Evolutionary conservation across 2,888 invertebrate species (phyloP).

Genomic region (Agonopterix arenella): DNA sequence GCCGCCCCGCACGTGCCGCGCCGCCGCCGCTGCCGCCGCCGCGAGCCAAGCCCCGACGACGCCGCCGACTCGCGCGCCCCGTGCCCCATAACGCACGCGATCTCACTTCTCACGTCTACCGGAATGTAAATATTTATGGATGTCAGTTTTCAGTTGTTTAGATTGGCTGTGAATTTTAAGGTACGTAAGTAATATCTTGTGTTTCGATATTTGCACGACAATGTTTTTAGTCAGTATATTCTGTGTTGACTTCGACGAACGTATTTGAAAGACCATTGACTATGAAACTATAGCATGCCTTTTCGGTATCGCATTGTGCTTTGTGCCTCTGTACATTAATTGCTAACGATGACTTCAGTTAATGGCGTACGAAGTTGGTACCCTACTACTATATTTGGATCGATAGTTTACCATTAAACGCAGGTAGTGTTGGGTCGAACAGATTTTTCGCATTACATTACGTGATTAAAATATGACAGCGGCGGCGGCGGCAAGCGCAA

Average conservation of each 20-base stretch:
- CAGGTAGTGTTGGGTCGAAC: slow-evolving; percentile 50
- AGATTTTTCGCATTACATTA: slow-evolving; percentile 63
- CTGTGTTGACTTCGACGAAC: slow-evolving; percentile 25
- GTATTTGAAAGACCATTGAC: slow-evolving; percentile 28
- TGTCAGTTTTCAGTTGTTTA: slow-evolving; percentile 76
- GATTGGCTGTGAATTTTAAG: slow-evolving; percentile 76
- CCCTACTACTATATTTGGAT: slow-evolving; percentile 66
- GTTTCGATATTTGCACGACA: slow-evolving; percentile 58
- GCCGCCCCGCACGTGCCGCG: slow-evolving; percentile 40
- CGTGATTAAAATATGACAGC: slow-evolving; percentile 43
- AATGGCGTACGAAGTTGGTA: slow-evolving; percentile 53
- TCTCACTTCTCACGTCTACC: slow-evolving; percentile 55
- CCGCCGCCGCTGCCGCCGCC: slow-evolving; percentile 44
- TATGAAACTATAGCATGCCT: slow-evolving; percentile 54
- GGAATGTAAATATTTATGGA: slow-evolving; percentile 76
- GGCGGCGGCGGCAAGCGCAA: slow-evolving; percentile 34
- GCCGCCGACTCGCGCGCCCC: slow-evolving; percentile 30
- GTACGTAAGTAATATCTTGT: slow-evolving; percentile 64
- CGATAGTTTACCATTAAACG: slow-evolving; percentile 66
- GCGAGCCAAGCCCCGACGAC: slow-evolving; percentile 21
- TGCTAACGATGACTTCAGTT: slow-evolving; percentile 57
- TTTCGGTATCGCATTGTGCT: slow-evolving; percentile 56
- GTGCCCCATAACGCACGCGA: slow-evolving; percentile 51
- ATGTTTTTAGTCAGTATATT: slow-evolving; percentile 27
- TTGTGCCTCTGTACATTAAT: slow-evolving; percentile 59